Evolutionary conservation across 1,140 invertebrate genomes (phyloP).

Genomic region (Anadara kagoshimensis): DNA sequence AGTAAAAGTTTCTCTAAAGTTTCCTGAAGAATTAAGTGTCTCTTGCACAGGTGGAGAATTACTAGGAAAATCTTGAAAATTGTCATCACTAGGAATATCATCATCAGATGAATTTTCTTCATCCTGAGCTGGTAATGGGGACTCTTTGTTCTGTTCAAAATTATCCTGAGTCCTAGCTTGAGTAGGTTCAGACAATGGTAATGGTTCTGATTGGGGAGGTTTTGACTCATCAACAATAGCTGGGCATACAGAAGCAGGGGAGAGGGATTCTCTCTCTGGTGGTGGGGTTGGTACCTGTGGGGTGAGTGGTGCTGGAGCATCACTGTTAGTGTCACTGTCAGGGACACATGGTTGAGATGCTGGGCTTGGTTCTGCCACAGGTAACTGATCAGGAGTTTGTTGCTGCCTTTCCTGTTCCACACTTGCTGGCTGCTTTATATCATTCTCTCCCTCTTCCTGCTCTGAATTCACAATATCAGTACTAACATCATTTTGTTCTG

Average conservation of each 20-base stretch:
- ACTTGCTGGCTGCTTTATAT: conserved; percentile 39
- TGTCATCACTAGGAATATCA: conserved; percentile 61
- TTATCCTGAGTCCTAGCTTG: not conserved
- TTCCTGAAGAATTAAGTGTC: conserved; percentile 26
- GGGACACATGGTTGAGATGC: conserved; percentile 41
- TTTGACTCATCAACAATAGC: conserved; percentile 9
- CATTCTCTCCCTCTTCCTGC: conserved; percentile 1
- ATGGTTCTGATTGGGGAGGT: conserved; percentile 5
- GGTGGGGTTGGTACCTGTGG: conserved; percentile 58
- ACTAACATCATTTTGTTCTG: conserved; percentile 38
- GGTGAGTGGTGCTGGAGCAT: conserved; percentile 56
- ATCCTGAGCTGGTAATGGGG: conserved; percentile 3
- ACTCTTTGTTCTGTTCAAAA: not conserved
- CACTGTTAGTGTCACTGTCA: conserved; percentile 55
- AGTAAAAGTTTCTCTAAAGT: conserved; percentile 49
- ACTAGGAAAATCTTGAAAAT: conserved; percentile 52
- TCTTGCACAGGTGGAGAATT: conserved; percentile 41
- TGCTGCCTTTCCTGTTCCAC: conserved; percentile 49
- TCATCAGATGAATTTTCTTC: conserved; percentile 42
- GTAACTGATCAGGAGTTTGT: conserved; percentile 41
- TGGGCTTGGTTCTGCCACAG: conserved; percentile 50
- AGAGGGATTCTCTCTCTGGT: conserved; percentile 13
- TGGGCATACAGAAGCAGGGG: conserved; percentile 6
- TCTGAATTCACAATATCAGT: conserved; percentile 17
- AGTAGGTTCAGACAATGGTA: conserved; percentile 11